Evolutionary conservation across 2,113 vertebrate genomes (phyloP).

Genomic region (Perca schrenkii): DNA sequence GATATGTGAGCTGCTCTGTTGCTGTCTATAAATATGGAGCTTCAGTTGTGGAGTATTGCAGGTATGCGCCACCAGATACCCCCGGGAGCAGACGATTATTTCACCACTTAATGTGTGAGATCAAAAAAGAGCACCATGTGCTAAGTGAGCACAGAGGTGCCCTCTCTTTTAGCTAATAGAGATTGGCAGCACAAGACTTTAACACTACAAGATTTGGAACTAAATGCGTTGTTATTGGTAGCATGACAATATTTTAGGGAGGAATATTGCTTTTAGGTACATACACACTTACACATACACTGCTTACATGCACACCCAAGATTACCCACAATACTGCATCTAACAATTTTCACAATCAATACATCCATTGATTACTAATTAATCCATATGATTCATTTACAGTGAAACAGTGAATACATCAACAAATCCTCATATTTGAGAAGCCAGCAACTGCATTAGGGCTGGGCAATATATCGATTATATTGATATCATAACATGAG

Average conservation of each 20-base stretch:
- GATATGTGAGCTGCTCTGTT: conserved; percentile 67
- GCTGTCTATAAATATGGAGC: conserved; percentile 78
- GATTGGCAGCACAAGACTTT: background rate
- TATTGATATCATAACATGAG: too few relatives aligned
- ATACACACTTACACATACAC: background rate
- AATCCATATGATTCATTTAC: too few relatives aligned
- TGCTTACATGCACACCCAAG: background rate
- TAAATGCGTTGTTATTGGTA: background rate
- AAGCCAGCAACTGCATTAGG: background rate
- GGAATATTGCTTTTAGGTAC: background rate
- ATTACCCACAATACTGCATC: background rate
- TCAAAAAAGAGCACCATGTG: conserved; percentile 44
- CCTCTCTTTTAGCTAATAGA: background rate
- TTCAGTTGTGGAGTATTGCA: conserved; percentile 68
- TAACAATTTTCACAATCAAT: background rate
- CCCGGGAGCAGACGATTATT: conserved; percentile 62
- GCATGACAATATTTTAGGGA: background rate
- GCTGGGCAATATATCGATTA: too few relatives aligned
- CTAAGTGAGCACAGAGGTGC: conserved; percentile 19
- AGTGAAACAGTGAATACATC: background rate
- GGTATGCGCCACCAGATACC: conserved; percentile 76
- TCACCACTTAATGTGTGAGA: conserved; percentile 52
- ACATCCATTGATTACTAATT: background rate
- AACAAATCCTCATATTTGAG: background rate
- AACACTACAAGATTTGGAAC: background rate